Evolutionary conservation across 2,888 invertebrate species (phyloP).

Genomic region (Anagyrus pseudococci): DNA sequence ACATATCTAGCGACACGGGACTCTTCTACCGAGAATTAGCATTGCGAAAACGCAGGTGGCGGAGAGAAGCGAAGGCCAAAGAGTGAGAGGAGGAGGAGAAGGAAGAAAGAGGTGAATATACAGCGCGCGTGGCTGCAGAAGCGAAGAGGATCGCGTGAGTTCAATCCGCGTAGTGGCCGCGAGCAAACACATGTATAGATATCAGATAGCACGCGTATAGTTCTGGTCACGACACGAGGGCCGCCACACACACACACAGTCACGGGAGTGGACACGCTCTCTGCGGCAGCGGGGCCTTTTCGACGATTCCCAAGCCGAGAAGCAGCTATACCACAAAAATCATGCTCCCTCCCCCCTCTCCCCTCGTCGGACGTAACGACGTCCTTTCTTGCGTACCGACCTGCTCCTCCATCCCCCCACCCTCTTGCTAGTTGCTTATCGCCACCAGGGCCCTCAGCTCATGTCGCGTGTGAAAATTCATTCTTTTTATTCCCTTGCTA

Average conservation of each 20-base stretch:
- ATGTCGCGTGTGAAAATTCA: conserved; percentile 1
- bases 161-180: conserved; percentile 43
- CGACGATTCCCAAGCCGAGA: conserved; percentile 18
- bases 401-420: too few species aligned
- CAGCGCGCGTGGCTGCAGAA: conserved; percentile 9
- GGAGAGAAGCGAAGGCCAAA: not conserved
- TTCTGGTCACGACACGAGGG: conserved; percentile 50
- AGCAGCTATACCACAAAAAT: conserved; percentile 16
- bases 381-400: conserved; percentile 7
- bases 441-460: too few species aligned
- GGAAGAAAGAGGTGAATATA: not conserved
- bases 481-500: not conserved
- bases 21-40: not conserved
- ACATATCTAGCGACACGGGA: too few species aligned
- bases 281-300: conserved; percentile 1
- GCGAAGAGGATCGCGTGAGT: conserved; percentile 48
- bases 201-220: conserved; percentile 51
- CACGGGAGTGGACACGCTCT: not conserved
- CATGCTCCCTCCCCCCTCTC: not conserved
- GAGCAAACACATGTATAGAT: conserved; percentile 49
- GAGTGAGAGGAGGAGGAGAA: not conserved
- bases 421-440: too few species aligned
- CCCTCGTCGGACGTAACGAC: conserved; percentile 7
- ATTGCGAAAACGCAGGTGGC: conserved; percentile 19
- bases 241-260: conserved; percentile 1